Evolutionary conservation across 37 sponge, comb jelly and placozoan species (phyloP).

Genomic region (Dysidea cf. avara): DNA sequence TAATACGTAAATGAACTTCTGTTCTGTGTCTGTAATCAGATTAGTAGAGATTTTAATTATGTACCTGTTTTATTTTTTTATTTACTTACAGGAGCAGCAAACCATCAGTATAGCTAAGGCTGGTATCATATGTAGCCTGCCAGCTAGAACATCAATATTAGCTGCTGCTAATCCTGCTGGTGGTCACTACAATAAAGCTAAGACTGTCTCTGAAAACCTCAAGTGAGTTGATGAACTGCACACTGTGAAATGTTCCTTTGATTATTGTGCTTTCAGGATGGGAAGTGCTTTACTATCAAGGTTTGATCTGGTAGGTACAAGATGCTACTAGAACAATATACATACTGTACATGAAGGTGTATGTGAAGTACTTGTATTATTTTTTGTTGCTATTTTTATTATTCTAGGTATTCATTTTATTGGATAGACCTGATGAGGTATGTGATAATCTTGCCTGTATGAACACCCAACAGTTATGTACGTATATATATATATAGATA

Average conservation of each 20-base stretch:
- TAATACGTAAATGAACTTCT: neutral
- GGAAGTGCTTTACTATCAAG: slow-evolving; percentile 89
- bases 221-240: slow-evolving; percentile 49
- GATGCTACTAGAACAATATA: no score
- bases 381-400: no score
- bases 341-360: no score
- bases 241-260: no score
- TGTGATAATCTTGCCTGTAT: neutral
- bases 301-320: slow-evolving; percentile 93
- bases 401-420: slow-evolving; percentile 80
- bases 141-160: slow-evolving; percentile 93
- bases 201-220: slow-evolving; percentile 95
- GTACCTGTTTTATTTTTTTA: neutral
- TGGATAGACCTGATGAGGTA: slow-evolving; percentile 95
- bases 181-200: slow-evolving; percentile 96
- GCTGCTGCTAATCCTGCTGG: slow-evolving; percentile 99
- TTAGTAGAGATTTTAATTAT: neutral
- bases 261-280: slow-evolving; percentile 49
- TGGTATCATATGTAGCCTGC: slow-evolving; percentile 93
- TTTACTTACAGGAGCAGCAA: slow-evolving; percentile 85
- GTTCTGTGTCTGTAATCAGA: neutral
- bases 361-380: no score
- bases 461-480: slow-evolving; percentile 1
- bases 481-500: no score
- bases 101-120: slow-evolving; percentile 94